Evolutionary conservation across 1,140 invertebrate genomes (phyloP), one percentile per base, ranked within the genome.

Genomic region (Drosophila orena): DNA sequence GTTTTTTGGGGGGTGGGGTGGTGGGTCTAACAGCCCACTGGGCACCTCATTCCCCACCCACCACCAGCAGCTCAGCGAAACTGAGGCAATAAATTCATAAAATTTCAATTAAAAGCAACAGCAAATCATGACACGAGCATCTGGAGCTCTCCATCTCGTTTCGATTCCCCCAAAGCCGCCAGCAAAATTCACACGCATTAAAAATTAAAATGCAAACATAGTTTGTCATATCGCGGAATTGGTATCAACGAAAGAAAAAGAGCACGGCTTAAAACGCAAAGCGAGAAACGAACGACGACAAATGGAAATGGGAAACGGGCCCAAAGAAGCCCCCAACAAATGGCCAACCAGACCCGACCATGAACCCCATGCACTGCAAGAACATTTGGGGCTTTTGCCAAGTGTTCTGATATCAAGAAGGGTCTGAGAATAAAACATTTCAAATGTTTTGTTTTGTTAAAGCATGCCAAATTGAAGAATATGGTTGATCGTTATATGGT

Each of bases 31-130:
- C 42, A 47, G 35, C 37, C 15, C 27, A 20, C 24, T 22, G 27
- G 44, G 37, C 35, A 43, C 22, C 42, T 15, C 24, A 11, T 0
- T 30, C 44, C 42, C 22, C 35, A 46, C 53, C 52, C 61, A 38
- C 37, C 37, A 44, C 30, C 43, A 30, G n/a, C 20, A 30, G 17
- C 40, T 27, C 15, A 62, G 17, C n/a, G 65, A 71, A 71, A 71
- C 61, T 72, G 56, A 85, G 70, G 84, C 81, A 89, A 91, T 91
- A 89, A 89, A 91, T 91, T 91, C 81, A 85, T 85, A 85, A 89
- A 91, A 91, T 91, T 91, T 91, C 89, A 91, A 91, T 91, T 91
- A 91, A 91, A 91, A 78, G 77, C 85, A 81, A 91, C 90, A 85
- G 81, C 90, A 90, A 91, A 91, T 91, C 90, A 85, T 81, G 78